phyloP scores from a whole-genome alignment of 2,113 vertebrate species.

The Equus quagga region DNA sequence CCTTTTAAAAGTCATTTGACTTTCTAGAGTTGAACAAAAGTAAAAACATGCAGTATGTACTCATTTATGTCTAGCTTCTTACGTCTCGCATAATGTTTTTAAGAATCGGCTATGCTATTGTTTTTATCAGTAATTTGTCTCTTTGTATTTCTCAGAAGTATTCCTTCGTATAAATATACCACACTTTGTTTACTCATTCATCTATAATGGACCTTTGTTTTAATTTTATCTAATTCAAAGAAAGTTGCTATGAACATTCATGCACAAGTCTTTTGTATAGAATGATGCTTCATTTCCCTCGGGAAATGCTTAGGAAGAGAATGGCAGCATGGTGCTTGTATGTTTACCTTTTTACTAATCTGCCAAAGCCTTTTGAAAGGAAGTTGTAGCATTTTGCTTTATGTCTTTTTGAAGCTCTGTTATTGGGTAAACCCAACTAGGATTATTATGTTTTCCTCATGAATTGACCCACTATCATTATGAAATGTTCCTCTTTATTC shows the following conservation, averaged over 20 bases:
- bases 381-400: not conserved
- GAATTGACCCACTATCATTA: not conserved
- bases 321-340: not conserved
- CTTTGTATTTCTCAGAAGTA: not conserved
- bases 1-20: not conserved
- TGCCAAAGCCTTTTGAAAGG: not conserved
- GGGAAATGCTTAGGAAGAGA: not conserved
- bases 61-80: not conserved
- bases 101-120: not conserved
- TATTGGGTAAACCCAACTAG: not conserved
- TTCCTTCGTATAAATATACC: not conserved
- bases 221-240: not conserved
- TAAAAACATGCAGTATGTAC: not conserved
- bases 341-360: not conserved
- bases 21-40: not conserved
- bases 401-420: not conserved
- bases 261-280: not conserved
- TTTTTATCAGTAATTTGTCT: not conserved
- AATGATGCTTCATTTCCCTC: not conserved
- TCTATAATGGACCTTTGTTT: not conserved
- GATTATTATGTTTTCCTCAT: not conserved
- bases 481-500: not conserved
- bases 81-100: not conserved
- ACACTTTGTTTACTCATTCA: not conserved
- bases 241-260: not conserved